phyloP scores from a whole-genome alignment of 2,797 vertebrate genomes.

The Miichthys miiuy region DNA sequence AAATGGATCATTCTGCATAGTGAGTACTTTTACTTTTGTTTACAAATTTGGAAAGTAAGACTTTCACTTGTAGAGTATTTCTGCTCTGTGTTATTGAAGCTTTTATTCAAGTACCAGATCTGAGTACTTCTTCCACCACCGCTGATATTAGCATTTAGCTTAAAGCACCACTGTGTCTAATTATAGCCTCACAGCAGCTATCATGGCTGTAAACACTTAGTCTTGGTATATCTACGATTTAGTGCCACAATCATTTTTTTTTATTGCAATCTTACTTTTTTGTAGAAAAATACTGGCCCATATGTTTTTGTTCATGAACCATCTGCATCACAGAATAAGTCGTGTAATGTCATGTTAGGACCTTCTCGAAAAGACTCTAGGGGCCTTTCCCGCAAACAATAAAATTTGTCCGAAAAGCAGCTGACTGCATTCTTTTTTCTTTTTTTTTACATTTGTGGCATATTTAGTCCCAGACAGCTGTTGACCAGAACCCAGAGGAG shows the following conservation, averaged over 20 bases:
- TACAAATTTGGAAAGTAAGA: neutral
- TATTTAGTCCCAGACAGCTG: constrained; percentile 37
- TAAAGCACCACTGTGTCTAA: neutral
- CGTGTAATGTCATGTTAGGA: neutral
- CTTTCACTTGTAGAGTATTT: neutral
- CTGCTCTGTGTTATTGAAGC: neutral
- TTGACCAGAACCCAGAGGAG: constrained; percentile 32
- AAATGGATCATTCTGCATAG: no score
- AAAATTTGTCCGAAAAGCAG: constrained; percentile 4
- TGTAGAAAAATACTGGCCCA: neutral
- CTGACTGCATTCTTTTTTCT: neutral
- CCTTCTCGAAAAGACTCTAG: neutral
- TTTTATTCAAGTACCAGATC: no score
- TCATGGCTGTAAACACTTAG: neutral
- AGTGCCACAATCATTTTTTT: neutral
- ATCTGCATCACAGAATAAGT: neutral
- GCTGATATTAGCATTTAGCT: neutral
- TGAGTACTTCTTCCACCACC: neutral
- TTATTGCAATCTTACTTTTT: neutral
- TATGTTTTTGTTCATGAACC: neutral
- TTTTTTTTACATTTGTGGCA: constrained; percentile 11
- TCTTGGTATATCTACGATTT: neutral
- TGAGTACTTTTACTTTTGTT: no score
- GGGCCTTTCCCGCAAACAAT: constrained; percentile 9
- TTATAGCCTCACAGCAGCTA: neutral